These are phyloP conservation scores for Oceanites oceanicus DNA, from an alignment of 2,113 vertebrate species.

Conservation along the genomic window DNA sequence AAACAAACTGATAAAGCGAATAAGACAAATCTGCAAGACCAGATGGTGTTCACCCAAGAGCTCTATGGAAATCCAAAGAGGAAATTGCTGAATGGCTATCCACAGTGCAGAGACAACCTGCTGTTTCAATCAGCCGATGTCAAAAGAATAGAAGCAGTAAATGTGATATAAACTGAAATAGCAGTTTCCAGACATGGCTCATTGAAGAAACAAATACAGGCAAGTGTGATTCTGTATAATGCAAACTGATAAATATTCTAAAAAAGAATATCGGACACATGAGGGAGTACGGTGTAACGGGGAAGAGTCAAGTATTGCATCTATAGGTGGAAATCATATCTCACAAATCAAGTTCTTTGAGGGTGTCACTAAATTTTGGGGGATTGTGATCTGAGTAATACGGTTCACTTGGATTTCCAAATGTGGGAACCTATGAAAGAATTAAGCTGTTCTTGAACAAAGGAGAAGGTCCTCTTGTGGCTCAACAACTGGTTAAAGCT, in stretches of 20 bases:
- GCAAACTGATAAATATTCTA: not conserved
- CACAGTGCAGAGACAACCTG: not conserved
- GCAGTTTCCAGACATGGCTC: not conserved
- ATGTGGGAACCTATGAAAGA: not conserved
- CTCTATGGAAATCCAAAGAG: constrained; percentile 3
- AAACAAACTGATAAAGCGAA: constrained; percentile 11
- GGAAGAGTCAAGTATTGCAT: not conserved
- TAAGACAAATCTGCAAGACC: not conserved
- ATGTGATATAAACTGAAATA: not conserved
- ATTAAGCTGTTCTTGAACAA: not conserved
- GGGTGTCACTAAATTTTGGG: not conserved
- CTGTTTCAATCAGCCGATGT: not conserved
- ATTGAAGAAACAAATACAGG: not conserved
- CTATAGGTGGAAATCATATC: not conserved
- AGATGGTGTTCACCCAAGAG: not conserved
- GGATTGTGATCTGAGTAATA: not conserved
- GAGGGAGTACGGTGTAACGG: not conserved
- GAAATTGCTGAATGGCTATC: not conserved
- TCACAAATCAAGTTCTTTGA: not conserved
- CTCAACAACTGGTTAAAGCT: not conserved
- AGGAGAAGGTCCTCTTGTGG: not conserved
- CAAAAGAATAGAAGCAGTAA: not conserved
- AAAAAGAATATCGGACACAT: not conserved
- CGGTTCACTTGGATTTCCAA: not conserved
- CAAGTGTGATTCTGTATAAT: not conserved